Evolutionary conservation across 2,888 invertebrate genomes (phyloP).

Genomic region (Phragmatobia fuliginosa): DNA sequence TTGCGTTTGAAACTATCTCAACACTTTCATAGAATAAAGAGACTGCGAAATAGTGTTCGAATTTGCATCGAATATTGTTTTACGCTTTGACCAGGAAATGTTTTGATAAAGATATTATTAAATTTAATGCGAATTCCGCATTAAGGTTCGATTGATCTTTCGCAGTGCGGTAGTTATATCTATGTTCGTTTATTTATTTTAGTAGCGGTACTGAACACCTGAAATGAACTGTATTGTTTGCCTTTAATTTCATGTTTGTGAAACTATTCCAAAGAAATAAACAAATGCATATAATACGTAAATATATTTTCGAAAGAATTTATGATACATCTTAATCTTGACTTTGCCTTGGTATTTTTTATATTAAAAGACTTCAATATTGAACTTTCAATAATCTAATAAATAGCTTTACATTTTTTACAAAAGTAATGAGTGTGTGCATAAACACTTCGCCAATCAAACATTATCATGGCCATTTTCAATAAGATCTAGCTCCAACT

Average conservation of each 20-base stretch:
- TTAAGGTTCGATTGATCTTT: not conserved
- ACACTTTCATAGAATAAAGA: conserved; percentile 16
- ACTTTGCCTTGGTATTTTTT: too few relatives aligned
- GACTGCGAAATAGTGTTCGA: not conserved
- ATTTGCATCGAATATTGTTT: conserved; percentile 19
- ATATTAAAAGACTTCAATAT: not conserved
- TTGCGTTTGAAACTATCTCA: conserved; percentile 11
- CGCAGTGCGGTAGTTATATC: conserved; percentile 1
- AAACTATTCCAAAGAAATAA: not conserved
- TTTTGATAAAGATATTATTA: conserved; percentile 12
- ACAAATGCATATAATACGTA: not conserved
- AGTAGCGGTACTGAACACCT: not conserved
- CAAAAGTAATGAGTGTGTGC: not conserved
- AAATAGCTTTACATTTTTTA: not conserved
- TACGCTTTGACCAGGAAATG: conserved; percentile 14
- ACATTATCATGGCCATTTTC: conserved; percentile 26
- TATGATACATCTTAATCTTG: not conserved
- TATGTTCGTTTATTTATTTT: not conserved
- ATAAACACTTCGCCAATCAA: conserved; percentile 8
- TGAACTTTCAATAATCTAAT: not conserved
- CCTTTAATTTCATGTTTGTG: not conserved
- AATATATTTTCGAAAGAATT: not conserved
- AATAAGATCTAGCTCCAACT: conserved; percentile 3
- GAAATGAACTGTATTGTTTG: not conserved
- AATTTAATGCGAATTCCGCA: conserved; percentile 7